These are phyloP conservation scores for Ametastegia equiseti DNA, from an alignment of 2,888 invertebrate species.

Conservation along the genomic window DNA sequence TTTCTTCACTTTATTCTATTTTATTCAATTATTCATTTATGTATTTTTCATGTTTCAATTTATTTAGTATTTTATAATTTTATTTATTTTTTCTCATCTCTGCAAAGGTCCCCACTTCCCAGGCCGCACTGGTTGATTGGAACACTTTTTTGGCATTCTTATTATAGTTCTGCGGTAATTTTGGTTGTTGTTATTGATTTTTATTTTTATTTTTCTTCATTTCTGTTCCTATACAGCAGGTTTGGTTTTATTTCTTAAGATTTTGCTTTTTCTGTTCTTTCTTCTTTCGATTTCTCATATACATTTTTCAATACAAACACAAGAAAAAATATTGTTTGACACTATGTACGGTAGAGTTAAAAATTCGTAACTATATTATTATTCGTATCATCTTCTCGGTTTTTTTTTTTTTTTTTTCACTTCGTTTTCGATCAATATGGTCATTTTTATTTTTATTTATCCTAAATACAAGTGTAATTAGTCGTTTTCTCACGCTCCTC, in stretches of 20 bases:
- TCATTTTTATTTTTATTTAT: background rate
- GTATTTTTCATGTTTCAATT: constrained; percentile 14
- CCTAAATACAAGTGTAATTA: background rate
- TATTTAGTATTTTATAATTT: no score
- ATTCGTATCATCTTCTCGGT: background rate
- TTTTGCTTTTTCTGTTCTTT: background rate
- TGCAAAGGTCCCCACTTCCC: constrained; percentile 18
- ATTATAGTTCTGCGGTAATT: constrained; percentile 52
- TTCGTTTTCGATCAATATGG: background rate
- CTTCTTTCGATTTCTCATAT: background rate
- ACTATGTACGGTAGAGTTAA: no score
- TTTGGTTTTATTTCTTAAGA: background rate
- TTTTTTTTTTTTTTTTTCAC: background rate
- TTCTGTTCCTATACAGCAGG: no score
- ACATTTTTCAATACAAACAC: background rate
- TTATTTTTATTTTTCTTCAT: constrained; percentile 31
- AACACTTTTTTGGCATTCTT: constrained; percentile 62
- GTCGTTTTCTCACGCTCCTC: background rate
- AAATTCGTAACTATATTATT: background rate
- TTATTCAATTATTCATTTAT: no score
- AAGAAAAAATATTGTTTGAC: background rate
- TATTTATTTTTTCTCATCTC: background rate
- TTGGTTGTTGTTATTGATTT: no score
- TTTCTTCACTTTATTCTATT: no score
- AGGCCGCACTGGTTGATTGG: constrained; percentile 51